Evolutionary conservation across 1,140 invertebrate species (phyloP), one percentile per base, ranked within the genome.

Genomic region (Whitmania pigra): DNA sequence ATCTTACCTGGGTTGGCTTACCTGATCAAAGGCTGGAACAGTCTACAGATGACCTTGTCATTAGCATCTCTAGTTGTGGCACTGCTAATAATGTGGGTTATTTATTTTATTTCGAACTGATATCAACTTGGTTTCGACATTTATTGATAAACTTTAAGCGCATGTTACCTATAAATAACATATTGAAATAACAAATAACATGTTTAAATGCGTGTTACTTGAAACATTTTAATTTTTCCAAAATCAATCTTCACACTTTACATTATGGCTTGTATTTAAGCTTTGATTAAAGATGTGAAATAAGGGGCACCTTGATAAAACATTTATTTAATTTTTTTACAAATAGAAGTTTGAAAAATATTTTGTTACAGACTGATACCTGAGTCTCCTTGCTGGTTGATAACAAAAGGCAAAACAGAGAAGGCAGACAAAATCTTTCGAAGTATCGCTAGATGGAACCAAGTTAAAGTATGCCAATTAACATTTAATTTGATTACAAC

Each of bases 381-480:
- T 3, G 69, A 71, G n/a, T 53, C 69, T 53, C 49, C 43, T 40
- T 29, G 7, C 20, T 71, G 69, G 69, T 27, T 71, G 69, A 15
- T 53, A 43, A 53, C 69, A 2, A 27, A 11, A 40, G 69, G 53
- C 7, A 15, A 43, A 43, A 53, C 43, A 20, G 43, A 71, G 27
- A 53, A 71, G 49, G 69, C 69, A 20, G 69, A 71, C 36, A 15
- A 71, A 43, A 27, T 55, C 17, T 25, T 71, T 40, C 5, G 7
- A 15, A 40, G n/a, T n/a, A 71, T 71, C 6, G 69, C 69, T n/a
- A 29, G 69, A 22, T 71, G 69, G 69, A 71, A 71, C 22, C 13
- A 53, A 20, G 69, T 71, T 17, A 5, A 22, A 22, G 69, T 55
- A 22, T 15, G 7, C 6, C 13, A 49, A 11, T n/a, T n/a, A n/a